Conservation (phyloP, 1,140 invertebrate genomes). For the Leptinotarsa defecta region DNA sequence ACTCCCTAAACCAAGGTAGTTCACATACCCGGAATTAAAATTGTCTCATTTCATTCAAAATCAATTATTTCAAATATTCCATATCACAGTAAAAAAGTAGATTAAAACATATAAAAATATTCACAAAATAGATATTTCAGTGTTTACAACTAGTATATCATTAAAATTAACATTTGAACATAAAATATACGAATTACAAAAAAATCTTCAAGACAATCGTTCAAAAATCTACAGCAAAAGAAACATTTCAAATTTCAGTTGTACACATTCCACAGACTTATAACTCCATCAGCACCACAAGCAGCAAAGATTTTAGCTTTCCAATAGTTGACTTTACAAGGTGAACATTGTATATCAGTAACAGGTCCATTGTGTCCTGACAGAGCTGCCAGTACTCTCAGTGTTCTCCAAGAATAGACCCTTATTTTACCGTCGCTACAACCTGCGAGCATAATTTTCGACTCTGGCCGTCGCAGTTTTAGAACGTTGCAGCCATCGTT, state of each 20-base stretch:
- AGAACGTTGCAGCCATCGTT: conserved; percentile 74
- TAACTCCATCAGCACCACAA: conserved; percentile 69
- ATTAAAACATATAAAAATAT: too few species aligned
- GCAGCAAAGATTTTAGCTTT: conserved; percentile 73
- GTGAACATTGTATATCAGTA: conserved; percentile 71
- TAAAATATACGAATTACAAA: too few species aligned
- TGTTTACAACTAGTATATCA: too few species aligned
- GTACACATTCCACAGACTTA: conserved; percentile 78
- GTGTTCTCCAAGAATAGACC: conserved; percentile 77
- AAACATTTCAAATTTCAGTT: conserved; percentile 53
- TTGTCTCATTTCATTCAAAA: too few species aligned
- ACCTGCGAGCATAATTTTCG: conserved; percentile 74
- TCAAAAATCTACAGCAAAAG: too few species aligned
- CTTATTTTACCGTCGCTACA: conserved; percentile 78
- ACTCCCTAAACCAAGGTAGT: too few species aligned
- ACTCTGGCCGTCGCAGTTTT: conserved; percentile 66
- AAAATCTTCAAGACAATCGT: too few species aligned
- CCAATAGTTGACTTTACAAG: conserved; percentile 65
- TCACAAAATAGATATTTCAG: too few species aligned
- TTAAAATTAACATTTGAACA: too few species aligned
- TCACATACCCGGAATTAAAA: too few species aligned
- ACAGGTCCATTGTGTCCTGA: conserved; percentile 68
- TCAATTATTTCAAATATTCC: too few species aligned
- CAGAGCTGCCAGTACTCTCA: conserved; percentile 74
- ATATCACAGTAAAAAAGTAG: too few species aligned